Evolutionary conservation across 1,140 invertebrate species (phyloP).

Genomic region (Aporrectodea caliginosa): DNA sequence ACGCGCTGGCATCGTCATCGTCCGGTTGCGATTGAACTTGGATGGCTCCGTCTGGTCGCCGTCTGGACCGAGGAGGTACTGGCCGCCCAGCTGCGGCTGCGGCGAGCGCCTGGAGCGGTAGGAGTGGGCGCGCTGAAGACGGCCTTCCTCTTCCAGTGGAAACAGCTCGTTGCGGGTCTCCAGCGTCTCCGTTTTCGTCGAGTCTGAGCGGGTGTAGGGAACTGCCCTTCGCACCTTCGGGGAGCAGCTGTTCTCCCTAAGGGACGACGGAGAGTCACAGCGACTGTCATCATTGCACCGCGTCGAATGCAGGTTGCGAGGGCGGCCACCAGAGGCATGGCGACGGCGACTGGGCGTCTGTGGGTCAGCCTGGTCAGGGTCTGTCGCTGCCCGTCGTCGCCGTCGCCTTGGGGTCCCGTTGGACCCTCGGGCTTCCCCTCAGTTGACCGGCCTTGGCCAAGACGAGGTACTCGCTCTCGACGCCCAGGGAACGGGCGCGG

Average conservation of each 20-base stretch:
- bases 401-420: too few species aligned
- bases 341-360: too few species aligned
- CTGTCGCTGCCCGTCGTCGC: too few species aligned
- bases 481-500: slow-evolving; percentile 1
- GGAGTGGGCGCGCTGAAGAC: slow-evolving; percentile 20
- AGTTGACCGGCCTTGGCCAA: slow-evolving; percentile 8
- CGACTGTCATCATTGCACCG: too few species aligned
- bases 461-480: slow-evolving; percentile 8
- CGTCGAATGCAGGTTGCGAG: too few species aligned
- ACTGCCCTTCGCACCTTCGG: neutral
- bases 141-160: neutral
- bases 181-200: neutral
- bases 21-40: neutral
- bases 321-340: too few species aligned
- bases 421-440: too few species aligned
- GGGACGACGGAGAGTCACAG: neutral
- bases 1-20: slow-evolving; percentile 17
- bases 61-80: neutral
- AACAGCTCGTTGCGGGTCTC: neutral
- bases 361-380: too few species aligned
- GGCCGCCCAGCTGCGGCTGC: neutral
- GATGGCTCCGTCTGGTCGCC: neutral
- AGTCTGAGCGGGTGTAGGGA: neutral
- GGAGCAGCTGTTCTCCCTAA: neutral
- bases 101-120: slow-evolving; percentile 6